Evolutionary conservation across 2,113 vertebrate species (phyloP), one percentile per base, ranked within the genome.

Genomic region (Amazona guildingii): DNA sequence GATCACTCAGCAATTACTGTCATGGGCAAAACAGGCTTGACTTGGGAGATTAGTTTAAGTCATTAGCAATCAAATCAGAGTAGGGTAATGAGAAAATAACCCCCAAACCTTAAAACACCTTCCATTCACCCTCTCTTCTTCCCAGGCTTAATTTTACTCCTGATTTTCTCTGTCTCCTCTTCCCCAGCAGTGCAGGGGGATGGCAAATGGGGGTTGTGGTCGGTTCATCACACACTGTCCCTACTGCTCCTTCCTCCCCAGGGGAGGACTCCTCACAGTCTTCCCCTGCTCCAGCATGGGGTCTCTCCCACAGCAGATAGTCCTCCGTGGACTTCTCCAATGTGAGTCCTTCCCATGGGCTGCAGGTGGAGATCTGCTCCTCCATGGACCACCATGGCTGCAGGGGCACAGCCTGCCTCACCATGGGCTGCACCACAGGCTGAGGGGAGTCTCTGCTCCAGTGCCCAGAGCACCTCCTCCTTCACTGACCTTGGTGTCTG

Each of bases 231-330:
- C 13, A 48, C 3, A 1, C 28, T 43, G 29, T 55, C 23, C 52
- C 27, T 44, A 11, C 55, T 59, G 35, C 41, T 78, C 35, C 35
- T 73, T 87, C 28, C 46, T 79, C 35, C 52, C 67, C 35, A 55
- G 7, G 2, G 31, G 17, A 29, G 43, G 46, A 51, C 28, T 57
- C 24, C 8, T 49, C 48, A 35, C 39, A 24, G 13, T 25, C 35
- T 33, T 83, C 23, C 8, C 2, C 1, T 67, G 59, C 19, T 55
- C n/a, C 41, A 78, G 5, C 0, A 0, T n/a, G 31, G 16, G 16
- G 25, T 33, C 48, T 6, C 15, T 78, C 14, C 52, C 35, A n/a
- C 5, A 9, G 64, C 13, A 33, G 25, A 29, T 27, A 67, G 39
- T 31, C 8, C 18, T 67, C 20, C 62, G 35, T 6, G 31, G 43